Percentiles rank a stretch among this genome's conserved stretches.
Conservation (phyloP, 2,888 invertebrate species). For the Coelogynopora nodosa region DNA sequence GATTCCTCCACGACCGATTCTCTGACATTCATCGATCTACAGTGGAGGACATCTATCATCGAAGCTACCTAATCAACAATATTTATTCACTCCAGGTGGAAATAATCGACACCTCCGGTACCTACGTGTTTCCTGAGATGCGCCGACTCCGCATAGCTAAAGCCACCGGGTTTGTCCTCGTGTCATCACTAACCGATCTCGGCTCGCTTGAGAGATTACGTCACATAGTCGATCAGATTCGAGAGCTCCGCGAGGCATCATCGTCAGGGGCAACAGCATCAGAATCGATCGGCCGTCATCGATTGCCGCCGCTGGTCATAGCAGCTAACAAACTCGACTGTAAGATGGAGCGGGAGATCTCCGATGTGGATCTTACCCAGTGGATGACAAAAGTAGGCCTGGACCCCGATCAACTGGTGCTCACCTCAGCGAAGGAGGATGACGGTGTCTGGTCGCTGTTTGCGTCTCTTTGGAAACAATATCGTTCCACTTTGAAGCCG, state of each 20-base stretch:
- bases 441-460: constrained; percentile 30
- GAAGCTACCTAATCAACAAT: constrained; percentile 1
- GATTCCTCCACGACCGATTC: constrained; percentile 32
- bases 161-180: constrained; percentile 28
- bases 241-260: not conserved
- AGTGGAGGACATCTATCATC: constrained; percentile 26
- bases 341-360: not conserved
- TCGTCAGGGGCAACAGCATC: not conserved
- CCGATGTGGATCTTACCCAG: not conserved
- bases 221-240: not conserved
- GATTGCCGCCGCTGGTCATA: not conserved
- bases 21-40: not conserved
- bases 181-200: not conserved
- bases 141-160: constrained; percentile 16
- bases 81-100: not conserved
- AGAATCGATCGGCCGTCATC: not conserved
- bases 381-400: not conserved
- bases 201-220: not conserved
- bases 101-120: constrained; percentile 35
- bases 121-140: constrained; percentile 34
- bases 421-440: constrained; percentile 11
- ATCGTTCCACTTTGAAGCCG: not conserved
- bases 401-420: not conserved
- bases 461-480: not conserved
- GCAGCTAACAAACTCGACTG: not conserved